phyloP scores from a whole-genome alignment of 2,113 vertebrate genomes.

The Dicrurus megarhynchus region DNA sequence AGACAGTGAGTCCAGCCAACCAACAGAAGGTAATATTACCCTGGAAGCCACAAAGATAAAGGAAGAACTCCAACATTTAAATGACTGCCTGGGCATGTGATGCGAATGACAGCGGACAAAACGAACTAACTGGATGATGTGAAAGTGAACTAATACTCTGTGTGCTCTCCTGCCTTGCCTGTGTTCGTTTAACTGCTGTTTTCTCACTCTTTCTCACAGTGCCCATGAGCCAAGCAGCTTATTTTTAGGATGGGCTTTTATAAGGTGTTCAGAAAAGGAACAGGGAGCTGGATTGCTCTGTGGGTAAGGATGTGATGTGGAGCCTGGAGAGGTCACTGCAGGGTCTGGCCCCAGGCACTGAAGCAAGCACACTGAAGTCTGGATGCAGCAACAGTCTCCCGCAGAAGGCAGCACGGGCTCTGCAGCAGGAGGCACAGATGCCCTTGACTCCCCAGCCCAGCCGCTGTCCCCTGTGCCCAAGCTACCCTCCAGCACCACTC shows the following conservation, averaged over 20 bases:
- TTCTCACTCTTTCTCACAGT: background rate
- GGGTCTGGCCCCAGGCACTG: background rate
- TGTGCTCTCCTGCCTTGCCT: background rate
- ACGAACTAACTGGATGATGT: background rate
- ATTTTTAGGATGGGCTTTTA: background rate
- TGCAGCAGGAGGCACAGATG: fast-evolving
- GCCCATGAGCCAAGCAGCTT: background rate
- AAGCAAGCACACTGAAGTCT: background rate
- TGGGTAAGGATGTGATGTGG: background rate
- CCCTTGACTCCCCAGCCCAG: background rate
- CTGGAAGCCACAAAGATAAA: background rate
- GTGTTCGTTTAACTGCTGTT: background rate
- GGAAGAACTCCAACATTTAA: background rate
- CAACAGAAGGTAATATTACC: background rate
- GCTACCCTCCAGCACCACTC: background rate
- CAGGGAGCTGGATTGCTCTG: background rate
- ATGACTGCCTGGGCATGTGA: background rate
- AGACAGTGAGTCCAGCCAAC: background rate
- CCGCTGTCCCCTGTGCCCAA: fast-evolving
- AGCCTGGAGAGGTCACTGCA: background rate
- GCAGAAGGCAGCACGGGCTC: background rate
- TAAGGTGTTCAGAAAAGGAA: background rate
- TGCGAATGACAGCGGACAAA: background rate
- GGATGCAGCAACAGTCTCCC: background rate
- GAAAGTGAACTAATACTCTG: background rate